Evolutionary conservation across 2,888 invertebrate genomes (phyloP), one percentile per base, ranked within the genome.

Genomic region (Anticlea derivata): DNA sequence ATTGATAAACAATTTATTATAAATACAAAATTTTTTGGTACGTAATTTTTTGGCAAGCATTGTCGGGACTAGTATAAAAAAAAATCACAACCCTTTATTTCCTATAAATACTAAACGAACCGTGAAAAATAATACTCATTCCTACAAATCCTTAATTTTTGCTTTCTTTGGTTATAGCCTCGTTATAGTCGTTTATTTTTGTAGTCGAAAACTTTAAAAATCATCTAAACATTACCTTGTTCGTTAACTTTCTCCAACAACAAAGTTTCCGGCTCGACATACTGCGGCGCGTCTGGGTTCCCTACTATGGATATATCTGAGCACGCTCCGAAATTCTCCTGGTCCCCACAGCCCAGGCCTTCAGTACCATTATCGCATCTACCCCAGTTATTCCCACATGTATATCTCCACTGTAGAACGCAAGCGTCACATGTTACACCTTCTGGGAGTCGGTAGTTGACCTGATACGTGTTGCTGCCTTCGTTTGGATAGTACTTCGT

Each of bases 311-410:
- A 77, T 23, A 96, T 93, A 68, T 97, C 96, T 0, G 96, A 93
- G 65, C 97, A 97, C 0, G 95, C 94, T 1, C 96, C 92, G 71
- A 97, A 97, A 63, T 95, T 95, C 77, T 97, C 97, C 76, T 97
- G 97, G 0, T 94, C 93, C 0, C 97, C 97, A 69, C 97, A 97
- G 0, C 97, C 97, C 0, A 97, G 92, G 0, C 93, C 94, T 30
- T 93, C 93, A 29, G 92, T 92, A 0, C 95, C 94, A 68, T 95
- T 93, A 0, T 80, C 80, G 66, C 95, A 95, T 13, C 81, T 86
- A 0, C 96, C 96, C 96, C 96, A 96, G 74, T 95, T 96, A 72
- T 96, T 96, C 0, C 95, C 96, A 29, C 96, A 96, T 4, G 94
- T 91, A 72, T 97, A 97, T 61, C 94, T 92, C 97, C 97, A 97